Conservation (phyloP, 2,113 vertebrate genomes). For the Oryzias woworae region DNA sequence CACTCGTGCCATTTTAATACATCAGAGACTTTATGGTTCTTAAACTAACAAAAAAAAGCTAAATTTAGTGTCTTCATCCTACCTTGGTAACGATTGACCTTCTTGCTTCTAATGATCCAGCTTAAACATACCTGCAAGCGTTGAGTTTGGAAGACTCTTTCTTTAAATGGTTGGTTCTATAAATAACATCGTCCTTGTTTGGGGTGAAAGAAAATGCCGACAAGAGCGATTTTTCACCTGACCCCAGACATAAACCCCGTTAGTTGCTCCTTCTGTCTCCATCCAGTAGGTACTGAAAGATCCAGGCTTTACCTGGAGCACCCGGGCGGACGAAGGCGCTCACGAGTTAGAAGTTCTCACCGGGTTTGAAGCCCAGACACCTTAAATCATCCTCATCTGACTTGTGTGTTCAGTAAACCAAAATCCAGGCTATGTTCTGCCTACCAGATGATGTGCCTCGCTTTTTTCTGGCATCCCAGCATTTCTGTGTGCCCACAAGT, state of each 20-base stretch:
- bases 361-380: constrained; percentile 40
- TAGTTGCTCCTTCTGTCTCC: constrained; percentile 20
- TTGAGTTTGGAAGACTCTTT: constrained; percentile 55
- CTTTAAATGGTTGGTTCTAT: constrained; percentile 22
- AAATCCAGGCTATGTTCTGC: constrained; percentile 63
- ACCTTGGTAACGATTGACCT: constrained; percentile 31
- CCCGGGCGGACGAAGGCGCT: constrained; percentile 42
- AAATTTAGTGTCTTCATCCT: constrained; percentile 8
- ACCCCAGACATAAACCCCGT: too few relatives aligned
- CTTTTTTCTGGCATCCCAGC: constrained; percentile 57
- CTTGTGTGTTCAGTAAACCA: constrained; percentile 66
- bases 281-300: constrained; percentile 30
- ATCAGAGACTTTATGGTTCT: constrained; percentile 54
- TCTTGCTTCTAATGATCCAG: constrained; percentile 48
- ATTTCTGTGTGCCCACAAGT: constrained; percentile 34
- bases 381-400: constrained; percentile 47
- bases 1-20: constrained; percentile 74
- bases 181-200: too few relatives aligned
- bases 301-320: constrained; percentile 27
- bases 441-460: constrained; percentile 72
- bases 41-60: constrained; percentile 32
- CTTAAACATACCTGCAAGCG: constrained; percentile 20
- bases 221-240: too few relatives aligned
- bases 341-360: constrained; percentile 41
- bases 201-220: too few relatives aligned